Evolutionary conservation across 64 coral and sea anemone species (phyloP).

Genomic region (Acropora tenuis): DNA sequence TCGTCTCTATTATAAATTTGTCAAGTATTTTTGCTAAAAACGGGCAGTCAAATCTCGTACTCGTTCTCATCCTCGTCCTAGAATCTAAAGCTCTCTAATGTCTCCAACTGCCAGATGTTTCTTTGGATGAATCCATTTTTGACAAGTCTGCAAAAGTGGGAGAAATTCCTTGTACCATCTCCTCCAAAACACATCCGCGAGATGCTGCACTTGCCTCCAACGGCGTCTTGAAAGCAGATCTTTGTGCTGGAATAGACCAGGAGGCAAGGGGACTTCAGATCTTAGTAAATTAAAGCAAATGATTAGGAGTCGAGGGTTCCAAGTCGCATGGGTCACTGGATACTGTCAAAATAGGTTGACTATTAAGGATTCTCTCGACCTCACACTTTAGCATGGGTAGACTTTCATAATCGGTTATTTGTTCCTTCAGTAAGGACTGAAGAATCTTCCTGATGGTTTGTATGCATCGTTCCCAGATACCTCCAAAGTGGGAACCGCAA

Average conservation of each 20-base stretch:
- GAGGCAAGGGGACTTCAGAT: neutral
- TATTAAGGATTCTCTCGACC: neutral
- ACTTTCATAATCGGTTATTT: neutral
- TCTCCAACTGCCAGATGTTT: neutral
- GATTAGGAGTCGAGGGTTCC: neutral
- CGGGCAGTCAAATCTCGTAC: no score
- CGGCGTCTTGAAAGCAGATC: neutral
- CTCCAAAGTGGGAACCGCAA: slow-evolving; percentile 1
- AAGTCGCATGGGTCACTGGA: neutral
- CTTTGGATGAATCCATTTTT: neutral
- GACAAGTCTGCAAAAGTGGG: neutral
- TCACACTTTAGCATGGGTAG: neutral
- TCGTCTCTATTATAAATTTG: no score
- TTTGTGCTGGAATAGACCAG: neutral
- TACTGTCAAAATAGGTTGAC: neutral
- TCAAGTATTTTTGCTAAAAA: no score
- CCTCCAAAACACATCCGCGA: neutral
- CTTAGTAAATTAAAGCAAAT: neutral
- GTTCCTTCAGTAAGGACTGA: no score
- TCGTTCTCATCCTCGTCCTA: no score
- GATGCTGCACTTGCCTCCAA: neutral
- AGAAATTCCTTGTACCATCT: neutral
- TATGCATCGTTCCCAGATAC: slow-evolving; percentile 14
- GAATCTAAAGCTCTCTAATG: no score
- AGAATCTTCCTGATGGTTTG: neutral